These are phyloP conservation scores for Actinemys pallida DNA, from an alignment of 2,113 vertebrate genomes.

Conservation along the genomic window DNA sequence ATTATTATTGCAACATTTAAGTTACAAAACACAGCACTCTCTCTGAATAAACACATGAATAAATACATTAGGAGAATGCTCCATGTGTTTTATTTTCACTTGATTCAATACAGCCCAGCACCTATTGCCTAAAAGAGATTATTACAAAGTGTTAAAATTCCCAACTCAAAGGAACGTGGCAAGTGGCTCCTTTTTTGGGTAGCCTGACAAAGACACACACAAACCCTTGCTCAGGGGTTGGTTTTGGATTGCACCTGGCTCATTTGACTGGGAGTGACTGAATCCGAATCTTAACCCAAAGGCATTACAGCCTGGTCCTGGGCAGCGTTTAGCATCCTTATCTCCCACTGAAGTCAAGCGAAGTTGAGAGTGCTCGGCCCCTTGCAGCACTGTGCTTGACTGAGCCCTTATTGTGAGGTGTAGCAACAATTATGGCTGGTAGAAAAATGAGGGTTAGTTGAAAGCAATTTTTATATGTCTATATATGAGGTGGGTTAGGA, in stretches of 20 bases:
- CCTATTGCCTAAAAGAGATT: not conserved
- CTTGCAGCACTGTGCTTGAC: not conserved
- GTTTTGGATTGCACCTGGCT: not conserved
- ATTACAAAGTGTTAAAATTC: not conserved
- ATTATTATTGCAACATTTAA: not conserved
- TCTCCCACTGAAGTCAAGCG: not conserved
- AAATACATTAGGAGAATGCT: not conserved
- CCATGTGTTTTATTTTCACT: not conserved
- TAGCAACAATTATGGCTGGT: fast-evolving
- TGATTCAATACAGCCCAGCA: not conserved
- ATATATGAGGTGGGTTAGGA: not conserved
- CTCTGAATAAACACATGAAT: not conserved
- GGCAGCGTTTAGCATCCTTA: not conserved
- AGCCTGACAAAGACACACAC: not conserved
- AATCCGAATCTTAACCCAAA: not conserved
- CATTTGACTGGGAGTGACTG: not conserved
- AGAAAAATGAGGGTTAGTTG: not conserved
- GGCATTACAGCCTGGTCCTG: not conserved
- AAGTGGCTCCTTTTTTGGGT: not conserved
- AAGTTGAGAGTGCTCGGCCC: not conserved
- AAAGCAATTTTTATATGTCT: not conserved
- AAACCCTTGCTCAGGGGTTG: not conserved
- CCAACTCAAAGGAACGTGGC: not conserved
- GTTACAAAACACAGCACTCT: not conserved
- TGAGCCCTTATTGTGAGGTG: fast-evolving